phyloP scores from a whole-genome alignment of 2,113 vertebrate genomes.

The Calyptomena viridis region DNA sequence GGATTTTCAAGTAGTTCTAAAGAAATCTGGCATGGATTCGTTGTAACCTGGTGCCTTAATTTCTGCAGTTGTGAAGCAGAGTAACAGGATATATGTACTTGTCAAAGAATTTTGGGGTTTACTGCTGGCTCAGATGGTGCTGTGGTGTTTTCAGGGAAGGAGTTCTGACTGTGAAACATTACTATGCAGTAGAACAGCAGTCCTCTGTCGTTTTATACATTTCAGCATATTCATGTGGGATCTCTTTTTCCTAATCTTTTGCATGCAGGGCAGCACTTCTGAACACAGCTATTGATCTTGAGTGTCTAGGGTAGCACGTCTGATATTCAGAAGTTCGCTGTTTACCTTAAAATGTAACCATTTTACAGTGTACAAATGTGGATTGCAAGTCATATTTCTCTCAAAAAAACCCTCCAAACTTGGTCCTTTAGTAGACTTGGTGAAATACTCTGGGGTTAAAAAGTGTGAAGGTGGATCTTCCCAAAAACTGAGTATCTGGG shows the following conservation, averaged over 20 bases:
- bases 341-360: neutral
- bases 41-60: neutral
- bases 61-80: neutral
- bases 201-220: neutral
- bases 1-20: neutral
- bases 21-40: neutral
- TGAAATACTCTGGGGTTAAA: neutral
- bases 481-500: neutral
- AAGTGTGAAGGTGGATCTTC: neutral
- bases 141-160: neutral
- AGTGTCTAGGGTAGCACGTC: rapidly evolving
- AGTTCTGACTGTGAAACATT: neutral
- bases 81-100: slow-evolving; percentile 2
- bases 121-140: neutral
- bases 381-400: neutral
- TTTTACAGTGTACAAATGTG: neutral
- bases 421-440: neutral
- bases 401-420: rapidly evolving
- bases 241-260: neutral
- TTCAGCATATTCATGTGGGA: neutral
- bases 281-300: neutral
- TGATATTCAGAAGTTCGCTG: neutral
- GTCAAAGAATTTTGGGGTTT: slow-evolving; percentile 9
- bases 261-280: neutral
- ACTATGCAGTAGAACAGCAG: neutral